These are phyloP conservation scores for Pararge aegeria DNA, from an alignment of 1,140 invertebrate species.

Conservation along the genomic window DNA sequence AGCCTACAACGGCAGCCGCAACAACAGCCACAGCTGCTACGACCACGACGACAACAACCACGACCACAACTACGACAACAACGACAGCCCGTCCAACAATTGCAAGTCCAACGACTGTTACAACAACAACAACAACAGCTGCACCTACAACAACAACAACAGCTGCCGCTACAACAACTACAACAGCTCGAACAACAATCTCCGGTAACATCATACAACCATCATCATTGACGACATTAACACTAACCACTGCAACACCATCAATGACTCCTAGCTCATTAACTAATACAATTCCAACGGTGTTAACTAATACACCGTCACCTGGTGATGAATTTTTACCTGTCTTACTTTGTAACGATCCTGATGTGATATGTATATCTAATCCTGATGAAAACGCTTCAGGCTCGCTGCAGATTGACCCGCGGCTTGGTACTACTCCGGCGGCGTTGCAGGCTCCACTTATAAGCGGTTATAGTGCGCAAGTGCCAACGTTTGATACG, in stretches of 20 bases:
- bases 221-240: slow-evolving; percentile 19
- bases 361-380: slow-evolving; percentile 62
- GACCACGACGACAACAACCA: slow-evolving; percentile 12
- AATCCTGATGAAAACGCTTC: slow-evolving; percentile 62
- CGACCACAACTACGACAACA: slow-evolving; percentile 17
- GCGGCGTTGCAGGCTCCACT: slow-evolving; percentile 51
- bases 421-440: slow-evolving; percentile 64
- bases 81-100: slow-evolving; percentile 20
- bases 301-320: slow-evolving; percentile 28
- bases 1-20: slow-evolving; percentile 47
- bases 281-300: slow-evolving; percentile 20
- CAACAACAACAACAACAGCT: slow-evolving; percentile 20
- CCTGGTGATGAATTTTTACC: slow-evolving; percentile 48
- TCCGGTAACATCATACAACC: slow-evolving; percentile 21
- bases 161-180: slow-evolving; percentile 15
- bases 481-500: slow-evolving; percentile 46
- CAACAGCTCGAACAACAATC: slow-evolving; percentile 19
- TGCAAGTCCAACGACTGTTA: slow-evolving; percentile 17
- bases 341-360: slow-evolving; percentile 59
- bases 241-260: slow-evolving; percentile 24
- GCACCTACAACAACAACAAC: slow-evolving; percentile 18
- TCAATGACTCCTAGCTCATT: slow-evolving; percentile 10
- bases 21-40: slow-evolving; percentile 33
- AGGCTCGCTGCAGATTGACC: slow-evolving; percentile 62
- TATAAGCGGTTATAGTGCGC: slow-evolving; percentile 56